Evolutionary conservation across 1,140 invertebrate genomes (phyloP), one percentile per base, ranked within the genome.

Genomic region (Drosophila eugracilis): DNA sequence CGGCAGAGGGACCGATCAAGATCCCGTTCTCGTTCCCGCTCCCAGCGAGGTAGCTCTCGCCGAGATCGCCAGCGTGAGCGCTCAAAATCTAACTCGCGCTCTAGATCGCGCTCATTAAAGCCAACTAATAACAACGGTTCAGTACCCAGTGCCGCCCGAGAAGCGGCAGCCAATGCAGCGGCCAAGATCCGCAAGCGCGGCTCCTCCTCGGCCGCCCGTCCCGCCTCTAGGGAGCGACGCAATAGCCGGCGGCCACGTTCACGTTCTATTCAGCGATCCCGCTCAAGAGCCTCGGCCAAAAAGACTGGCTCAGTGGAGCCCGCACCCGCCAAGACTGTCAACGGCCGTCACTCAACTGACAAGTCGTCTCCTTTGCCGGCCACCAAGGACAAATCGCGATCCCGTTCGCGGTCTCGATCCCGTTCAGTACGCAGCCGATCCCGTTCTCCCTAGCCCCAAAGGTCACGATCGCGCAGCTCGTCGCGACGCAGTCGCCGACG

Each of bases 271-370:
- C 47, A 36, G n/a, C 79, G 62, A 12, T 83, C 72, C 2, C 71
- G 44, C 19, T 70, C 83, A 15, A 50, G 57, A 9, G 37, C 45
- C 3, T 36, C 60, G 6, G 55, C 91, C 55, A 93, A 92, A 49
- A 79, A 92, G 67, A 91, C 92, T 1, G 77, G 47, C 93, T 92
- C 5, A 74, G 85, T 24, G 44, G 74, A 60, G 28, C 42, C 71
- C 17, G 28, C 70, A 34, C 32, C 92, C 84, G 15, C 92, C 92
- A 85, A 93, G 92, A 66, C 86, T 45, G 32, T 90, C 36, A 90
- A 90, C 53, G 86, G 86, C 14, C 75, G 77, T 3, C 77, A 89
- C 30, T 88, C 84, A 12, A 36, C 41, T 24, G 65, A 83, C 21
- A 79, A 84, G 48, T 65, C 84, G 2, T 72, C 84, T 1, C 45